A percentile compares a stretch with the other conserved stretches of the same genome.
Conservation (phyloP, 2,888 invertebrate genomes). For the Mamestra brassicae region DNA sequence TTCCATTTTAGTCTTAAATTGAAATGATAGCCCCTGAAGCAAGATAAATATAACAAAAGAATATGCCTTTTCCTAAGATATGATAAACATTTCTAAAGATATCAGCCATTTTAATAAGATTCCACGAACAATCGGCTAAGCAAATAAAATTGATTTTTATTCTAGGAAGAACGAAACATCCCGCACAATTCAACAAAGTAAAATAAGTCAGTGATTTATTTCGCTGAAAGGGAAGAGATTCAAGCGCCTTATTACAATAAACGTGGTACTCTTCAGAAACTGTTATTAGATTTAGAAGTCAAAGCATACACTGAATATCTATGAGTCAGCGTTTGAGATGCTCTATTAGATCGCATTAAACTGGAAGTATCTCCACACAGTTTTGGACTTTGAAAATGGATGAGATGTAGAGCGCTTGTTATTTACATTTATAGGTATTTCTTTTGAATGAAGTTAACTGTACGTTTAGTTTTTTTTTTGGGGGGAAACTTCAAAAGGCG, state of each 20-base stretch:
- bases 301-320: conserved; percentile 60
- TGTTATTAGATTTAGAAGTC: conserved; percentile 57
- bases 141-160: conserved; percentile 11
- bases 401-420: conserved; percentile 23
- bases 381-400: conserved; percentile 10
- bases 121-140: conserved; percentile 14
- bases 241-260: conserved; percentile 34
- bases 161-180: neutral
- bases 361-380: conserved; percentile 54
- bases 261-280: conserved; percentile 36
- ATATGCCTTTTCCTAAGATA: neutral
- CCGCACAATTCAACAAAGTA: conserved; percentile 4
- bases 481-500: no score
- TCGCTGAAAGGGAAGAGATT: conserved; percentile 18
- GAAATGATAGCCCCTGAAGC: neutral
- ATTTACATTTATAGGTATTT: neutral
- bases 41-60: neutral
- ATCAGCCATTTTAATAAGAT: neutral
- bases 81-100: neutral
- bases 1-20: no score
- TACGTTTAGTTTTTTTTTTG: no score
- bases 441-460: no score
- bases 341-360: conserved; percentile 62
- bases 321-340: conserved; percentile 52
- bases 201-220: conserved; percentile 36